Percentiles rank a stretch among this genome's conserved stretches.
These are phyloP conservation scores for Merluccius polli DNA, from an alignment of 2,797 vertebrate genomes.

Conservation along the genomic window DNA sequence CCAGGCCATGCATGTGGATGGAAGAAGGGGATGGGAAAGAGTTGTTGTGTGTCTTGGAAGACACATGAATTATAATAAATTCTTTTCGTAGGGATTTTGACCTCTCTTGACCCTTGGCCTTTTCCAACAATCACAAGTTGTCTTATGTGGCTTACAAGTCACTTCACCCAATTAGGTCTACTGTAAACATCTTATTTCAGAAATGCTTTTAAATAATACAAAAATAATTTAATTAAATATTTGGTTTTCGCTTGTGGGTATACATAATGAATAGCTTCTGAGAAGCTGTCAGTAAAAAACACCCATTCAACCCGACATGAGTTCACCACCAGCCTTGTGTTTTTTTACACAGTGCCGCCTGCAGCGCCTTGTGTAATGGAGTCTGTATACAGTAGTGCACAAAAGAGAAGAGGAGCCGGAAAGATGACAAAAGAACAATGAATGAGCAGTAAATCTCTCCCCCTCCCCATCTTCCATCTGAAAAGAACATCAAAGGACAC, in stretches of 20 bases:
- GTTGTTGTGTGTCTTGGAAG: no score
- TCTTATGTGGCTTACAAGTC: neutral
- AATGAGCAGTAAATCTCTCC: constrained; percentile 38
- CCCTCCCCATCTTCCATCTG: constrained; percentile 34
- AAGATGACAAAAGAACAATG: constrained; percentile 48
- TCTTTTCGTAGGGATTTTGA: no score
- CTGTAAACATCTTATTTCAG: neutral
- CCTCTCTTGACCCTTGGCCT: no score
- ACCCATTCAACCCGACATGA: neutral
- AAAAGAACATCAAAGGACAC: constrained; percentile 61
- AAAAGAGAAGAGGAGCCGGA: constrained; percentile 36
- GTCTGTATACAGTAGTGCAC: constrained; percentile 22
- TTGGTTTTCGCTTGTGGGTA: neutral
- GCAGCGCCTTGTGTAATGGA: constrained; percentile 49
- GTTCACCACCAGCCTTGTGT: neutral
- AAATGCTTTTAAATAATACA: neutral
- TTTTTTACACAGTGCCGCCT: constrained; percentile 44
- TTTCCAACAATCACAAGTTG: neutral
- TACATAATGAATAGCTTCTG: neutral
- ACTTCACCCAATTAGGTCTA: neutral
- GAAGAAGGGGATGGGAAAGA: no score
- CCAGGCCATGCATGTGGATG: no score
- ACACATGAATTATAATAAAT: no score
- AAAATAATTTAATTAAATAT: neutral
- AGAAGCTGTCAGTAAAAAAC: neutral